Percentiles rank a stretch among this genome's conserved stretches.
Evolutionary conservation across 2,797 vertebrate species (phyloP).

Genomic region (Phalanger gymnotis): DNA sequence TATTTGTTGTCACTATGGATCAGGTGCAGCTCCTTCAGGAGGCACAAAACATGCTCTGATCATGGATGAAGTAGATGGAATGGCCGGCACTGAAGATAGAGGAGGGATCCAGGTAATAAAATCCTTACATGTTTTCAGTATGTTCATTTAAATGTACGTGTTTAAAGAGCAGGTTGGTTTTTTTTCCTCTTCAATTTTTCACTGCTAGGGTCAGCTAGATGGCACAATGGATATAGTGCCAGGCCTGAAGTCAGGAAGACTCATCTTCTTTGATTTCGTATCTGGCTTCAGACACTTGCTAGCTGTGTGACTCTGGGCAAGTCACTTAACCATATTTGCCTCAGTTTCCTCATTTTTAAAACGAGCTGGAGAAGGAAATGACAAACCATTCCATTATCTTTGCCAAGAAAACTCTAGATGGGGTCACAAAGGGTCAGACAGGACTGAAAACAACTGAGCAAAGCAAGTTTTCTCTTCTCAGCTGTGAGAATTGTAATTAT

Average conservation of each 20-base stretch:
- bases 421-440: neutral
- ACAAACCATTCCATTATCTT: neutral
- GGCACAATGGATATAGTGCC: too few relatives aligned
- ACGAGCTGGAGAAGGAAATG: neutral
- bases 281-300: neutral
- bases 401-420: neutral
- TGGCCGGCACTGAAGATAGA: slow-evolving; percentile 98
- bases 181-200: neutral
- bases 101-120: slow-evolving; percentile 95
- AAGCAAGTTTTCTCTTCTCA: neutral
- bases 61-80: slow-evolving; percentile 99
- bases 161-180: neutral
- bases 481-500: neutral
- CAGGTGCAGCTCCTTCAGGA: slow-evolving; percentile 90
- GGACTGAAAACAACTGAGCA: neutral
- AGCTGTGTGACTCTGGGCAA: neutral
- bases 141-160: neutral
- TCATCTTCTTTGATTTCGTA: neutral
- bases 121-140: neutral
- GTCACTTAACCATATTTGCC: neutral
- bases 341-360: neutral
- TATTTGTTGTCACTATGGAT: neutral
- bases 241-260: neutral
- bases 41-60: slow-evolving; percentile 93
- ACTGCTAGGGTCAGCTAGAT: neutral